These are phyloP conservation scores for Poeciliopsis prolifica DNA, from an alignment of 2,113 vertebrate genomes.

Conservation along the genomic window DNA sequence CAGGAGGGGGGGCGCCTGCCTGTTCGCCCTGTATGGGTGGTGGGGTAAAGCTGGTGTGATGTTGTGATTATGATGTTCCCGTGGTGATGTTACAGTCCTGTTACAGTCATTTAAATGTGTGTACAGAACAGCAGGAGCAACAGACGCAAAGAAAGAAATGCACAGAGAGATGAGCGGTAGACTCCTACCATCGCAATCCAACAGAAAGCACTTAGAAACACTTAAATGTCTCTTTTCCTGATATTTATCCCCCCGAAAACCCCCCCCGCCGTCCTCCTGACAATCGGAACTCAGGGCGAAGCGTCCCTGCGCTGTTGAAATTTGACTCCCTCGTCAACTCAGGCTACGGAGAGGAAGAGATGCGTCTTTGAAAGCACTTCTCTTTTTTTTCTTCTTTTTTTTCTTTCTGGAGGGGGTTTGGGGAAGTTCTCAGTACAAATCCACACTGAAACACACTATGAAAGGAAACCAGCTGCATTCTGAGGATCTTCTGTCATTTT, in stretches of 20 bases:
- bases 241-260: conserved; percentile 42
- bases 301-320: conserved; percentile 65
- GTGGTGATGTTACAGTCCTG: conserved; percentile 75
- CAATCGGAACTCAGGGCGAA: conserved; percentile 87
- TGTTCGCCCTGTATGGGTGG: background rate
- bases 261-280: conserved; percentile 76
- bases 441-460: conserved; percentile 56
- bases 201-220: conserved; percentile 86
- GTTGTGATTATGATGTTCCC: conserved; percentile 71
- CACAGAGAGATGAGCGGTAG: conserved; percentile 49
- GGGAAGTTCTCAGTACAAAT: conserved; percentile 20
- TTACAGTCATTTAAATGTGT: conserved; percentile 69
- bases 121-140: conserved; percentile 72
- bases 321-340: conserved; percentile 72
- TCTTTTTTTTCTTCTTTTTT: conserved; percentile 10
- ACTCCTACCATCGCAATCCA: conserved; percentile 58
- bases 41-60: conserved; percentile 33
- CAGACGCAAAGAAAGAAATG: conserved; percentile 45
- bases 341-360: conserved; percentile 59
- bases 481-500: conserved; percentile 9
- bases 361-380: conserved; percentile 43
- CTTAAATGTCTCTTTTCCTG: conserved; percentile 63
- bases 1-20: conserved; percentile 8
- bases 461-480: conserved; percentile 30
- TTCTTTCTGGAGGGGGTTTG: too few relatives aligned